Evolutionary conservation across 2,888 invertebrate species (phyloP), one percentile per base, ranked within the genome.

Genomic region (Salticus scenicus): DNA sequence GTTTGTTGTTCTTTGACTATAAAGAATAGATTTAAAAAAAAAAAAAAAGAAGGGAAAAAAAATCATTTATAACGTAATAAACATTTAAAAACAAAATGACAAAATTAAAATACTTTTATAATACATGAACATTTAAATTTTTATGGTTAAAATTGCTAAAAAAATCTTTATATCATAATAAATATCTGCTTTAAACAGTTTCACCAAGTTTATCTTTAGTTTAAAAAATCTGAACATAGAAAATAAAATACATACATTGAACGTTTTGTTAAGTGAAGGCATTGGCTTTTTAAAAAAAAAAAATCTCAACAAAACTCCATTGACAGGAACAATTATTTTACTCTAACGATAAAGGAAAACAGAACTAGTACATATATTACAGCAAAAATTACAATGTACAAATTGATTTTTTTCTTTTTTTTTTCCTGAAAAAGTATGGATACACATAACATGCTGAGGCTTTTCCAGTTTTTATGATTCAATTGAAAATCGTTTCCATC

Each of bases 321-420:
- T 57, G 57, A 57, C 24, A 57, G 24, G 57, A 57, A 57, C 57
- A 57, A 17, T 57, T 57, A 47, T 47, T 47, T 47, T 8, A 5
- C 57, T 20, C 57, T 57, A 57, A 57, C 24, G 57, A 24, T 24
- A 57, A 57, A 57, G 17, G 47, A 47, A 24, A 57, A 47, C 47
- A 47, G 10, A 37, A 37, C 37, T 7, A 37, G 37, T 57, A 57
- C 57, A 57, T 57, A 57, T 57, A 57, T 57, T 57, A 57, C 57
- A 57, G 57, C 20, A 57, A 24, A 57, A 57, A 24, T 57, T 57
- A 57, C 24, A 57, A 57, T 57, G 57, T 57, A 57, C 57, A 57
- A 57, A 24, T 57, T 24, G 57, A 57, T 57, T 57, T 20, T 24
- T 4, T 57, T 12, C 10, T 24, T 20, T 24, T 5, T 24, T 37